Evolutionary conservation across 2,113 vertebrate species (phyloP), one percentile per base, ranked within the genome.

Genomic region (Miniopterus natalensis): DNA sequence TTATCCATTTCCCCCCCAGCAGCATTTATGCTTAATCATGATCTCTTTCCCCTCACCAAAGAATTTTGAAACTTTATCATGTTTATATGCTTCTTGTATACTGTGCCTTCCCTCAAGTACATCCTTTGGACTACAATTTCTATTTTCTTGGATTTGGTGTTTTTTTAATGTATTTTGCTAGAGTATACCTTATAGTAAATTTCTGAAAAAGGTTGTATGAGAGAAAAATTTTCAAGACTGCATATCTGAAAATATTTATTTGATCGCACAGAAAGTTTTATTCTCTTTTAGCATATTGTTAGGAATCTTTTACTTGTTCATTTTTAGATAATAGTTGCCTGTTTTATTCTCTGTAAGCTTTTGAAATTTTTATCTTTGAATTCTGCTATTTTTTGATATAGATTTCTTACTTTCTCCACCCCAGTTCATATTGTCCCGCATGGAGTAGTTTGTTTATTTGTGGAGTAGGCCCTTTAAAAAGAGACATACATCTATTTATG

Each of bases 381-480:
- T 68, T 80, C 27, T 84, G 45, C 12, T 74, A 2, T 95, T 92
- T 77, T 8, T 13, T 55, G 23, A n/a, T 51, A n/a, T 18, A 13
- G 53, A 63, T 91, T 83, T 55, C 18, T 90, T 80, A 68, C 61
- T 85, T 85, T n/a, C 25, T 92, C 10, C 17, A 73, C n/a, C 23
- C 47, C 23, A 80, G 0, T 73, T 92, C 49, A n/a, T 84, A 59
- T 9, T 91, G 29, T 83, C 36, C 18, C 81, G 36, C 23, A 40
- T 31, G 90, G 70, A 95, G 40, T 61, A 31, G 17, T 73, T 23
- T 25, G 21, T 25, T 59, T 14, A 10, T 61, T 63, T 29, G 27
- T 31, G 90, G 70, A 95, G 31, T 61, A n/a, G 18, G 66, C n/a
- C 87, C 27, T 90, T 90, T 83, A 57, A 78, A 94, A 84, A 88